These are phyloP conservation scores for Fragum fragum DNA, from an alignment of 2,888 invertebrate genomes.

Conservation along the genomic window DNA sequence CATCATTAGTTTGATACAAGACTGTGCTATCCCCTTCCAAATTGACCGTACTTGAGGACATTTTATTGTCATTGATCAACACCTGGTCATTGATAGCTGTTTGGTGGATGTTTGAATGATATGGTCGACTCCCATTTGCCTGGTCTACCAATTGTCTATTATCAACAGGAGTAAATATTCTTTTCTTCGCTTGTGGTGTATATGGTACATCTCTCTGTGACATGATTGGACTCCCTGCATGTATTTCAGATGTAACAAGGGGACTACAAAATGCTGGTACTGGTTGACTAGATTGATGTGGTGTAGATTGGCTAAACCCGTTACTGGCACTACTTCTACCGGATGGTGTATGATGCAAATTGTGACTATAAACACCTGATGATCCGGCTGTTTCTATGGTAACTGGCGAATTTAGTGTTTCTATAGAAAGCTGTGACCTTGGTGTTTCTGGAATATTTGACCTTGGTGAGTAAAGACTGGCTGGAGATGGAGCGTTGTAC, in stretches of 20 bases:
- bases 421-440: conserved; percentile 16
- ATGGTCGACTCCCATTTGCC: background rate
- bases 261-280: conserved; percentile 46
- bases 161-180: conserved; percentile 24
- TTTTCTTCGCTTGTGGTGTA: conserved; percentile 34
- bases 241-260: conserved; percentile 50
- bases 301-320: conserved; percentile 26
- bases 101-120: background rate
- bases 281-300: conserved; percentile 27
- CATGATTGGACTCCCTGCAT: conserved; percentile 45
- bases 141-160: background rate
- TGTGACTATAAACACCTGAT: background rate
- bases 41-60: background rate
- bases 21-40: background rate
- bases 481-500: conserved; percentile 6
- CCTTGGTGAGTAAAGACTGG: conserved; percentile 13
- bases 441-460: too few relatives aligned
- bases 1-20: background rate
- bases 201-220: conserved; percentile 38
- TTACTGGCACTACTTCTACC: background rate
- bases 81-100: background rate
- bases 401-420: background rate
- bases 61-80: background rate
- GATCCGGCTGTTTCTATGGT: background rate
- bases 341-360: background rate